Base-by-base conservation (phyloP, 2,113 vertebrate species). In the Notiomystis cincta region DNA sequence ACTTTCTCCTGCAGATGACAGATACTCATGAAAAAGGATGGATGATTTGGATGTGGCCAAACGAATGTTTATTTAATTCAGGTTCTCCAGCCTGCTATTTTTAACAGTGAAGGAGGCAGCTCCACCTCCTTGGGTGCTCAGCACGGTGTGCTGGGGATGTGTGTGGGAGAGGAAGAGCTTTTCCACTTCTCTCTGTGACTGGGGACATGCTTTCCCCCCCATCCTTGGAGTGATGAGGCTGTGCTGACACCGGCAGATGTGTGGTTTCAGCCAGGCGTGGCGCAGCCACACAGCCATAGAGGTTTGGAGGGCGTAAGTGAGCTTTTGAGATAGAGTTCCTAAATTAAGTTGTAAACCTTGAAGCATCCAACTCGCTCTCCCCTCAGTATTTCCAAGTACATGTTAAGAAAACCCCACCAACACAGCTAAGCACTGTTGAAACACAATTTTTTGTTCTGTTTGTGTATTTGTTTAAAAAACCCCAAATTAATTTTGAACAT, bases 321-420 rank as follows among this genome's bases (percentile, higher is more conserved):
- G 37, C n/a, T 90, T 91, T 54, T 51, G 50, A 83, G 24, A 10
- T 2, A 86, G 58, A 40, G 9, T 57, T 81, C 69, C 58, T 84
- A 89, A 66, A 82, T 76, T 57, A 10, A 80, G 7, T 54, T 89
- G 24, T 44, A 67, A 93, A 78, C 16, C 20, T 5, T 40, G 44
- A 51, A 40, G 47, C 13, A 81, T 18, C 23, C 61, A 80, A 17
- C 24, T 50, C 19, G 7, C 28, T 2, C 8, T 17, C 15, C 6
- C 23, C 19, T 56, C 47, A 38, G 9, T 67, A 56, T 31, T 82
- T 82, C 31, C 16, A 86, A 78, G 22, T 30, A 58, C 5, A 16
- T 13, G 28, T n/a, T 15, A 37, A 58, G 64, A 53, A 33, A 6
- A 0, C 0, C 4, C 1, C 7, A 75, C 19, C 25, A 38, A 21